Base-by-base conservation (phyloP, 2,797 vertebrate genomes). In the Eutrigla gurnardus region DNA sequence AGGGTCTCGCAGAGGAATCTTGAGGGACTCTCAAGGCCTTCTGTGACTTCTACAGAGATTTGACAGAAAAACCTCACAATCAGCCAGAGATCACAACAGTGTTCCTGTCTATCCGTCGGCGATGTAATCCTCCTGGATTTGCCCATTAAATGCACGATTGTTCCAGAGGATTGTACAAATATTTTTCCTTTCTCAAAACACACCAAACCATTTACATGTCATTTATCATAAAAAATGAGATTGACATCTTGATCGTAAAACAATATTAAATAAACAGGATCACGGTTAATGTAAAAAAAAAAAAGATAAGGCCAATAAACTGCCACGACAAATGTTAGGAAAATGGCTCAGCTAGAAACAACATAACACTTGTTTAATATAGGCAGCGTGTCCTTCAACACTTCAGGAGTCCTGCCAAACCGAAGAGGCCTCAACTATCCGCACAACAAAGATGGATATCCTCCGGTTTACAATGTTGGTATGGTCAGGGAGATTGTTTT, bases 391-490 rank as follows among this genome's bases (percentile, higher is more conserved):
- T 88, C 79, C 83, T 75, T 88, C 84, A 85, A 55, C 75, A 70
- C 65, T 49, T 77, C 60, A 84, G 59, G 83, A 63, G 62, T 66
- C n/a, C 37, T 58, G 81, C 86, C 87, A 93, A 91, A 83, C 73
- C 75, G 43, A 77, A 86, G 82, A 79, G 25, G 82, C 75, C 76
- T 78, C 74, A 84, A 49, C 63, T 70, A 81, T 85, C 72, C 87
- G 84, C 86, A 88, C 84, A 87, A 80, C 81, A 82, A 53, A 92
- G 92, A 93, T 87, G 84, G 86, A 93, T 89, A 81, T 80, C 63
- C 86, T 86, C 71, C 86, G 87, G 79, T 91, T 90, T 84, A 73
- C 75, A 35, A 13, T 57, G 65, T 46, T 57, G 49, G 40, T 64
- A 83, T 62, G 85, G 85, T 86, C 73, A 70, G 45, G 25, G 25